Percentiles rank a stretch among this genome's conserved stretches.
phyloP scores from a whole-genome alignment of 2,113 vertebrate genomes.

The Dunckerocampus dactyliophorus region DNA sequence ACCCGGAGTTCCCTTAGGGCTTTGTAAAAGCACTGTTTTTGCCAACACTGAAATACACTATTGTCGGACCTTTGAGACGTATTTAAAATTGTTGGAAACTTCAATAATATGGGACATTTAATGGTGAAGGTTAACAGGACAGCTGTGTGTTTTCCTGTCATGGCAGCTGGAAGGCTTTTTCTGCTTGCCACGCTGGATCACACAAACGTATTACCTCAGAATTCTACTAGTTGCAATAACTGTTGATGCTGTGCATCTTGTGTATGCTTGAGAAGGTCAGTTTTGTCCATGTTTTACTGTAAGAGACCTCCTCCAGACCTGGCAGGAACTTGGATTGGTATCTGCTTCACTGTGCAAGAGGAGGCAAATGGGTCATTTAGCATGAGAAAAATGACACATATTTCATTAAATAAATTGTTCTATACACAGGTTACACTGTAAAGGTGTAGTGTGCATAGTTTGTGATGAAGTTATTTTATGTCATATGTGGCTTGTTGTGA shows the following conservation, averaged over 20 bases:
- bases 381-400: slow-evolving; percentile 14
- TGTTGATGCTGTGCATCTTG: slow-evolving; percentile 48
- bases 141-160: slow-evolving; percentile 14
- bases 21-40: too few species aligned
- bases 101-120: neutral
- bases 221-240: slow-evolving; percentile 18
- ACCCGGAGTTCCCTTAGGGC: too few species aligned
- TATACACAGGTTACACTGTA: slow-evolving; percentile 29
- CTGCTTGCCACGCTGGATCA: slow-evolving; percentile 14
- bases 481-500: slow-evolving; percentile 4
- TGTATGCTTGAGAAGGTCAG: slow-evolving; percentile 13
- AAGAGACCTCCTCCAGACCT: neutral
- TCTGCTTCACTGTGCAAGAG: neutral
- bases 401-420: slow-evolving; percentile 18
- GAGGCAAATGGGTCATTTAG: slow-evolving; percentile 25
- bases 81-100: too few species aligned
- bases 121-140: slow-evolving; percentile 24
- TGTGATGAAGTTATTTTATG: slow-evolving; percentile 14
- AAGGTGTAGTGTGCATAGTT: slow-evolving; percentile 11
- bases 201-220: slow-evolving; percentile 10
- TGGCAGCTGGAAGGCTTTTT: slow-evolving; percentile 2
- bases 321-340: neutral
- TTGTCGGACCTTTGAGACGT: too few species aligned
- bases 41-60: too few species aligned
- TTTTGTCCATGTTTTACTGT: slow-evolving; percentile 6